Base-by-base conservation (phyloP, 2,888 invertebrate genomes). In the Carabus problematicus region DNA sequence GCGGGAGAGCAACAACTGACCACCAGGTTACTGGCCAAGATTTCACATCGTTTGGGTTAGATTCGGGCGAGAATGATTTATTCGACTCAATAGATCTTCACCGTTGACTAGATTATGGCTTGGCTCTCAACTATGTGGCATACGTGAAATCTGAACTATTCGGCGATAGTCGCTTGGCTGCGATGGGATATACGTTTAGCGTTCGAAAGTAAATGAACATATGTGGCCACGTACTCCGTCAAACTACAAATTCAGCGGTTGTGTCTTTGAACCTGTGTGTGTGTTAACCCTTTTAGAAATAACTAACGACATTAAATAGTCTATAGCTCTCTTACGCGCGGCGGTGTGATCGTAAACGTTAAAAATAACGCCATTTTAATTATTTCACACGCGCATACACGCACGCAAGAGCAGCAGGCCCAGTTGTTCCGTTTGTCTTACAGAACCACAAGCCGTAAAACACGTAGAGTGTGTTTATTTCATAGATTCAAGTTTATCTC, bases 361-460 rank as follows among this genome's bases (percentile, higher is more conserved):
- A 69, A 69, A 69, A 69, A 69, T 69, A 69, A 69, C 69, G 62
- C 62, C 62, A 62, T 69, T 69, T 69, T 69, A 69, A 69, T 69
- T 69, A 69, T 69, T 62, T 62, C 56, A 69, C 61, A 69, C 61
- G 29, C 29, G n/a, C n/a, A n/a, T n/a, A n/a, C n/a, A 29, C 29
- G 6, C 2, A 29, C 6, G 29, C 6, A 29, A 29, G 29, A 29
- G n/a, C n/a, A 49, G 18, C 49, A 69, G 56, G 62, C 3, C 2
- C 69, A 69, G 69, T 67, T 69, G 69, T 58, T 69, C 69, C 61
- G 62, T 69, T 69, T 69, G 69, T 69, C 69, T 64, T 64, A 55
- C 39, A 41, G 29, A 39, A 19, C 39, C 56, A 3, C 16, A 52
- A n/a, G 52, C 12, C 52, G 16, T 52, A 52, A 52, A 52, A 52